Evolutionary conservation across 2,888 invertebrate species (phyloP).

Genomic region (Lithophane ornitopus): DNA sequence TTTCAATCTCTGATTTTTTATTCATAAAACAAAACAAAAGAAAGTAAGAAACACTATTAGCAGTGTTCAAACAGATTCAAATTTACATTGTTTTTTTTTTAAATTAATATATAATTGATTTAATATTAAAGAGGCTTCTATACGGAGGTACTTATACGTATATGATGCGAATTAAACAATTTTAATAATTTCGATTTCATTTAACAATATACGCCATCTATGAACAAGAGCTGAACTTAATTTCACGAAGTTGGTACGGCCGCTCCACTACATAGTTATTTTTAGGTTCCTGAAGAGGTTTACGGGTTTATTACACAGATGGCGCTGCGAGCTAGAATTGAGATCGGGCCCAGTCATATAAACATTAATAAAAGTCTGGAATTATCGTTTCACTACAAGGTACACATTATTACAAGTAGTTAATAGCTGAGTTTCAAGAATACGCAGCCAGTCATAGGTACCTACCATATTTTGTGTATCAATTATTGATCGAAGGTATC

Average conservation of each 20-base stretch:
- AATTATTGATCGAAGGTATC: too few relatives aligned
- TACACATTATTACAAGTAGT: background rate
- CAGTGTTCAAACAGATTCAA: background rate
- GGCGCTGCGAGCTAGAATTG: slow-evolving; percentile 10
- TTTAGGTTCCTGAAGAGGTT: background rate
- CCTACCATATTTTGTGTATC: too few relatives aligned
- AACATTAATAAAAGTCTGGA: background rate
- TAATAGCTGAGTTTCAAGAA: background rate
- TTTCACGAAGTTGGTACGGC: background rate
- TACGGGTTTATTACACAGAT: slow-evolving; percentile 23
- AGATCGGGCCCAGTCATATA: background rate
- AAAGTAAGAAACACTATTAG: background rate
- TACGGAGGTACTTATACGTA: background rate
- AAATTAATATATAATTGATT: background rate
- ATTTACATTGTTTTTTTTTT: background rate
- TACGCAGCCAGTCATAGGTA: background rate
- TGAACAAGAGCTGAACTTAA: slow-evolving; percentile 3
- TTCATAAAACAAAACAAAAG: background rate
- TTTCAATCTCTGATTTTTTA: background rate
- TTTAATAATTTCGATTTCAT: background rate
- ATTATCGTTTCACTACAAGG: background rate
- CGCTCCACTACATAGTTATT: background rate
- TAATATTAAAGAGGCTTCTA: background rate
- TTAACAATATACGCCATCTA: slow-evolving; percentile 37
- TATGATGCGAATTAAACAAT: background rate